phyloP scores from a whole-genome alignment of 2,888 invertebrate species.

The Neelides folsomi region DNA sequence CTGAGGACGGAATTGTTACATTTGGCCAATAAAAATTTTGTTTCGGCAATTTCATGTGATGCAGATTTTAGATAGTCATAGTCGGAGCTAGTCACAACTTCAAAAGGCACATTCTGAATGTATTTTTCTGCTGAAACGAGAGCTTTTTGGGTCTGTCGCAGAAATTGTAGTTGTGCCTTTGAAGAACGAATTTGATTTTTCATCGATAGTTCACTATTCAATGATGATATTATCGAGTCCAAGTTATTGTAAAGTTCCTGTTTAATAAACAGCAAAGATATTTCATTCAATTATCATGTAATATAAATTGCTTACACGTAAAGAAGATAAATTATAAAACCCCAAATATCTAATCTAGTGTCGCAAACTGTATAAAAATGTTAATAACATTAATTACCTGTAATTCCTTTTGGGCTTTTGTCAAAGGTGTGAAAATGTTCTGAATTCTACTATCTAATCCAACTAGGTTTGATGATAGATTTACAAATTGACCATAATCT shows the following conservation, averaged over 20 bases:
- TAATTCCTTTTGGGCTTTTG: slow-evolving; percentile 69
- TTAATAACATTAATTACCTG: slow-evolving; percentile 43
- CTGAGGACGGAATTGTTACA: slow-evolving; percentile 6
- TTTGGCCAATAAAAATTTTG: slow-evolving; percentile 20
- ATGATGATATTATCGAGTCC: slow-evolving; percentile 14
- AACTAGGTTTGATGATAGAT: slow-evolving; percentile 85
- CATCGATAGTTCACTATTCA: slow-evolving; percentile 20
- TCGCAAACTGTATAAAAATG: too few relatives aligned
- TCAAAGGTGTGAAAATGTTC: slow-evolving; percentile 64
- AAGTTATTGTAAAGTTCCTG: slow-evolving; percentile 18
- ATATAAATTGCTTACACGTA: too few relatives aligned
- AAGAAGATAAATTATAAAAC: too few relatives aligned
- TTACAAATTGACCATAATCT: slow-evolving; percentile 95
- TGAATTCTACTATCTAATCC: slow-evolving; percentile 77
- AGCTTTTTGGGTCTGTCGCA: slow-evolving; percentile 17
- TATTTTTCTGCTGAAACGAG: slow-evolving; percentile 23
- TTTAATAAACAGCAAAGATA: too few relatives aligned
- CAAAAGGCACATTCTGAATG: slow-evolving; percentile 16
- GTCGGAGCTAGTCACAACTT: slow-evolving; percentile 15
- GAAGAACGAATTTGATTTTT: slow-evolving; percentile 15
- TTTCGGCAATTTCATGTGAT: slow-evolving; percentile 27
- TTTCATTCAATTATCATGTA: too few relatives aligned
- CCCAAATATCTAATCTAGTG: too few relatives aligned
- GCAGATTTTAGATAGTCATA: slow-evolving; percentile 19
- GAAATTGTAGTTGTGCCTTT: slow-evolving; percentile 20